Percentiles rank a stretch among this genome's conserved stretches.
These are phyloP conservation scores for Climacteris rufus DNA, from an alignment of 2,113 vertebrate species.

Conservation along the genomic window DNA sequence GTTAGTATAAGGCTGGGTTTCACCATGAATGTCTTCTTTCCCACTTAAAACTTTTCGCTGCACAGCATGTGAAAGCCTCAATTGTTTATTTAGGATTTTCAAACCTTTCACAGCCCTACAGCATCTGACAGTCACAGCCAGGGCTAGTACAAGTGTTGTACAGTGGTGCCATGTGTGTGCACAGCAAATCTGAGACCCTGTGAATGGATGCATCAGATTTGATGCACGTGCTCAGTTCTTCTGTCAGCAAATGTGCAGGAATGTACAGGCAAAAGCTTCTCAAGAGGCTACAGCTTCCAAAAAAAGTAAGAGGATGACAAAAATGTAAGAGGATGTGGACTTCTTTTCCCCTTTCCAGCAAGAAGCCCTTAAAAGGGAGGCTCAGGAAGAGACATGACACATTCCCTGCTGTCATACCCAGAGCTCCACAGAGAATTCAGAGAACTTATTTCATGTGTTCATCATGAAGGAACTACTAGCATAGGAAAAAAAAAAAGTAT, in stretches of 20 bases:
- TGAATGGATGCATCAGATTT: neutral
- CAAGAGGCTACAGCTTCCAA: neutral
- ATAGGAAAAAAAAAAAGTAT: no score
- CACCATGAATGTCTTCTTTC: neutral
- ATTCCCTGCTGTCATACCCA: neutral
- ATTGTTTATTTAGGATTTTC: neutral
- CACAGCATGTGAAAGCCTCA: neutral
- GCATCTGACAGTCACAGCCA: neutral
- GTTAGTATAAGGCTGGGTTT: neutral
- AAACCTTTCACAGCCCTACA: neutral
- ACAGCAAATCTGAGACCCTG: neutral
- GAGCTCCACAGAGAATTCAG: neutral
- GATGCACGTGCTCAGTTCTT: neutral
- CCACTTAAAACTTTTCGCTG: neutral
- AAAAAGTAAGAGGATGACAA: neutral
- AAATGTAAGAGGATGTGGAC: neutral
- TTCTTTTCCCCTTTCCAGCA: neutral
- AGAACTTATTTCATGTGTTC: neutral
- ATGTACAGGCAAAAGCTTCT: neutral
- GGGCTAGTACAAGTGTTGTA: neutral
- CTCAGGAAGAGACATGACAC: neutral
- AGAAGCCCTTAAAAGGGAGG: neutral
- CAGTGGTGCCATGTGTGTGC: fast-evolving
- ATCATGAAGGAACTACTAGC: neutral
- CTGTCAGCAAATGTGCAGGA: neutral